A percentile compares a stretch with the other conserved stretches of the same genome.
phyloP scores from a whole-genome alignment of 37 sponge, comb jelly and placozoan species.

The Petrosia ficiformis region DNA sequence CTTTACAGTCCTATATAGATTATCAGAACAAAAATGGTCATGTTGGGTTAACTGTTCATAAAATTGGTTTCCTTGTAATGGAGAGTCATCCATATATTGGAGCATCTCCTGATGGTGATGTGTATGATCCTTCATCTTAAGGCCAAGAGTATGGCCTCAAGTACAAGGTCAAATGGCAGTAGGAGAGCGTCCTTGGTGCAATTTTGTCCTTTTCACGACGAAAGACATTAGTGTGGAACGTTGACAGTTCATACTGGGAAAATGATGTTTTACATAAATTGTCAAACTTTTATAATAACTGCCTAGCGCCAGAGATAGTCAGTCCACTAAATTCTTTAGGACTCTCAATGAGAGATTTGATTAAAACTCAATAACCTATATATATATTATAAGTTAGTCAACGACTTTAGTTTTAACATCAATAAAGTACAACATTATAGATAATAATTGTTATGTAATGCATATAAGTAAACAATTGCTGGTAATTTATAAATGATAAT shows the following conservation, averaged over 20 bases:
- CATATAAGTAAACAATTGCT: no score
- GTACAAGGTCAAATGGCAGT: constrained; percentile 52
- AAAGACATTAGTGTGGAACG: constrained; percentile 27
- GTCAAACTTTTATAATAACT: constrained; percentile 37
- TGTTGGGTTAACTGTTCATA: background rate
- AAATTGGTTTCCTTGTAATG: constrained; percentile 28
- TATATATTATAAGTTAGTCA: no score
- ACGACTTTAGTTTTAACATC: no score
- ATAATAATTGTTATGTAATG: background rate
- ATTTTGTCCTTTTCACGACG: constrained; percentile 34
- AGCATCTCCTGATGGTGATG: constrained; percentile 58
- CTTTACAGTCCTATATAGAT: background rate
- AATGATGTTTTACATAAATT: constrained; percentile 13
- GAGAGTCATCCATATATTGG: constrained; percentile 33
- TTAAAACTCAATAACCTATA: no score
- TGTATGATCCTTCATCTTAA: constrained; percentile 45
- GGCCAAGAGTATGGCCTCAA: no score
- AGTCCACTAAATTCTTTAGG: constrained; percentile 45
- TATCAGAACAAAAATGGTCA: constrained; percentile 38
- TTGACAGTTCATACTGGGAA: background rate
- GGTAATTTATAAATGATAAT: no score
- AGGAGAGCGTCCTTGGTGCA: constrained; percentile 41
- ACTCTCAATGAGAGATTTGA: constrained; percentile 28
- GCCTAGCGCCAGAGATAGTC: constrained; percentile 37
- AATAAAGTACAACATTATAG: constrained; percentile 1